These are phyloP conservation scores for Aleiodes testaceus DNA, from an alignment of 2,888 invertebrate genomes.

Conservation along the genomic window DNA sequence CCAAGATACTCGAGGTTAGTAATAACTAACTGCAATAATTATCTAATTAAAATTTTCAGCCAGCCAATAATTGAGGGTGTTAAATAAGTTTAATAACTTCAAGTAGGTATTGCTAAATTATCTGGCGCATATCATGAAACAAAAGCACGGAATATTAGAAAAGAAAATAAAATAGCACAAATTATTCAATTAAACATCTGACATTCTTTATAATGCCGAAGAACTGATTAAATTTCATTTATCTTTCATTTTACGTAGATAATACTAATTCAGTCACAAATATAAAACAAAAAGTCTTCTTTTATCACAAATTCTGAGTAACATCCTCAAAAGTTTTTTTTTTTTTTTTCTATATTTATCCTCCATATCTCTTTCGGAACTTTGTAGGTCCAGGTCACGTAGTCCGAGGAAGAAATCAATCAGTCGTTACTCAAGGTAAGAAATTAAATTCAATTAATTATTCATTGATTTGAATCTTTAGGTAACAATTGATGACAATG, in stretches of 20 bases:
- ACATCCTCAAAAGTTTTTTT: constrained; percentile 7
- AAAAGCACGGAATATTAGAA: constrained; percentile 9
- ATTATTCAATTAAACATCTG: background rate
- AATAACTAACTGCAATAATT: background rate
- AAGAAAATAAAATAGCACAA: background rate
- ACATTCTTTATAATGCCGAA: constrained; percentile 3
- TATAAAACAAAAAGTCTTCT: background rate
- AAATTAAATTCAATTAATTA: constrained; percentile 6
- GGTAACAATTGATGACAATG: constrained; percentile 8
- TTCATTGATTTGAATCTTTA: background rate
- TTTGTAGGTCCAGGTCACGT: constrained; percentile 55
- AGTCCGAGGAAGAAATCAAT: constrained; percentile 58
- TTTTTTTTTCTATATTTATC: constrained; percentile 9
- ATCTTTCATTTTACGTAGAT: background rate
- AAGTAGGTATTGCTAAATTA: constrained; percentile 11
- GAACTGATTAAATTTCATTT: background rate
- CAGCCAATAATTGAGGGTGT: constrained; percentile 5
- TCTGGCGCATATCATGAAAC: background rate
- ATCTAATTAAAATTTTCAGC: constrained; percentile 23
- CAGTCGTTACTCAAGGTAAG: constrained; percentile 58
- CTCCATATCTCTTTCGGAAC: constrained; percentile 54
- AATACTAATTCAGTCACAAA: background rate
- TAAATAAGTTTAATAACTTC: background rate
- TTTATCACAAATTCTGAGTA: constrained; percentile 5
- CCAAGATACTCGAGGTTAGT: constrained; percentile 48